These are phyloP conservation scores for Pandemis corylana DNA, from an alignment of 2,888 invertebrate species.

Conservation along the genomic window DNA sequence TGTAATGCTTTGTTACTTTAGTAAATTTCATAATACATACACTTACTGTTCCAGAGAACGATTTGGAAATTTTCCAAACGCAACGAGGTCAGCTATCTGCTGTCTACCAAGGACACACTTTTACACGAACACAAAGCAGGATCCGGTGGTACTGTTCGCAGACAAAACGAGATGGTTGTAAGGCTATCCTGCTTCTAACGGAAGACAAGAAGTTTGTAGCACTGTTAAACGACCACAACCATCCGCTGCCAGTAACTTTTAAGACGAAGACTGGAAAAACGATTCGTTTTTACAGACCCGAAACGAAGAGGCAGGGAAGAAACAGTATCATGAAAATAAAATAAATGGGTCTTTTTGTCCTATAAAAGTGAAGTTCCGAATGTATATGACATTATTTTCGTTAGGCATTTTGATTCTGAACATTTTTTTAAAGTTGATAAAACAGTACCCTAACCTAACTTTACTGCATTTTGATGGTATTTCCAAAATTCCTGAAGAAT, in stretches of 20 bases:
- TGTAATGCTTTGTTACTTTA: no score
- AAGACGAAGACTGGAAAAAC: conserved; percentile 11
- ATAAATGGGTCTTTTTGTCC: no score
- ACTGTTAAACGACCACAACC: conserved; percentile 21
- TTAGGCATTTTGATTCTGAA: no score
- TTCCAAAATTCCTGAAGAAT: no score
- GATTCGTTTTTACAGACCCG: conserved; percentile 3
- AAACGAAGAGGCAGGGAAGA: background rate
- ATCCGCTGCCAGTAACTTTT: conserved; percentile 18
- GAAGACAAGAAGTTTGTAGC: conserved; percentile 10
- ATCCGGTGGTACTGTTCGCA: conserved; percentile 53
- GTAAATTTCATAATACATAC: no score
- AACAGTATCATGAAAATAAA: background rate
- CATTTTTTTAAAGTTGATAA: no score
- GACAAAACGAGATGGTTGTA: conserved; percentile 21
- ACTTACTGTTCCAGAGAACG: background rate
- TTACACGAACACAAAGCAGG: conserved; percentile 47
- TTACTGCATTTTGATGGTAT: no score
- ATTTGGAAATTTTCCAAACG: conserved; percentile 7
- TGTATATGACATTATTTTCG: no score
- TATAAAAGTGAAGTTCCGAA: no score
- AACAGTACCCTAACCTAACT: no score
- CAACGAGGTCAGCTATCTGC: conserved; percentile 23
- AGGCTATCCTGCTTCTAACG: conserved; percentile 18
- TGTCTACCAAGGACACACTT: conserved; percentile 50